Evolutionary conservation across 30 jellyfish, hydroid and myxozoan genomes (phyloP), one percentile per base, ranked within the genome.

Genomic region (Morbakka virulenta): DNA sequence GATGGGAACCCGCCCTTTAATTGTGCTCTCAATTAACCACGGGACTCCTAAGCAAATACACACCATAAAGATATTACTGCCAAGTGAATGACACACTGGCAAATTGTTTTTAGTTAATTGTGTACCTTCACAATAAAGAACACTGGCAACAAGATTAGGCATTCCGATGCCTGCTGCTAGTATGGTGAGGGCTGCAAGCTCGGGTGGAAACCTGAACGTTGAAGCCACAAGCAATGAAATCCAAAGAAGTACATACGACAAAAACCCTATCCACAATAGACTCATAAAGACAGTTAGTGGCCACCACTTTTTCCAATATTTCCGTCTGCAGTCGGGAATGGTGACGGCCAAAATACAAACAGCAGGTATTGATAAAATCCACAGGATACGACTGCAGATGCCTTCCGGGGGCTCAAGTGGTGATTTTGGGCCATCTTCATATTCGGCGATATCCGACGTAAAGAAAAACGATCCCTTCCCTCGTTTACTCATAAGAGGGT

Each of bases 271-370:
- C 84, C 84, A 72, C 2, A 36, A 30, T 1, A 32, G 20, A 23
- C 79, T 11, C 14, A 77, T n/a, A 2, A 72, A 23, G 26, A 72
- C 6, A 0, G 84, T 72, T 9, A 72, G 57, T 49, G 84, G 78
- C 49, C 51, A 72, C 51, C 50, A 72, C 78, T 30, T 0, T 48
- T 77, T 47, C 84, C 84, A 72, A n/a, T 22, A 26, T 24, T 66
- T 76, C 79, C 49, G 49, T 49, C 84, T 66, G 51, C 84, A 72
- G 49, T 72, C 84, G 14, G 84, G 84, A 20, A 72, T 72, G 12
- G 84, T 72, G 4, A 72, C 27, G 22, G 36, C 50, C 28, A 72
- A 72, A 0, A 72, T 48, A 49, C 84, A 72, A n/a, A 72, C 79
- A 14, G 84, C 78, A 24, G 84, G 84, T 14, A 72, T 49, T 14